Evolutionary conservation across 1,140 invertebrate genomes (phyloP).

Genomic region (Apis mellifera): Amel_HAv3.1 CM009931.2:8622501-8623000

Average conservation of each 20-base stretch:
- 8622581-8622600: no score
- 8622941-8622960: background rate
- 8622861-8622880: slow-evolving; percentile 5
- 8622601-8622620: no score
- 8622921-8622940: slow-evolving; percentile 19
- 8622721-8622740: background rate
- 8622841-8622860: slow-evolving; percentile 18
- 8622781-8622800: background rate
- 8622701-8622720: no score
- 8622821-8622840: slow-evolving; percentile 48
- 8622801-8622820: slow-evolving; percentile 7
- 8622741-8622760: background rate
- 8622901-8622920: slow-evolving; percentile 1
- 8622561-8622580: no score
- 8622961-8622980: background rate
- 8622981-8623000: slow-evolving; percentile 1
- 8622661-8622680: no score
- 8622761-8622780: background rate
- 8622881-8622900: background rate
- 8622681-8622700: background rate
- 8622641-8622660: no score
- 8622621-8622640: no score
- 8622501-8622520: no score
- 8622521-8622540: no score
- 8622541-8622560: no score